Base-by-base conservation (phyloP, 2,888 invertebrate species). In the Drosophila lacicola region DNA sequence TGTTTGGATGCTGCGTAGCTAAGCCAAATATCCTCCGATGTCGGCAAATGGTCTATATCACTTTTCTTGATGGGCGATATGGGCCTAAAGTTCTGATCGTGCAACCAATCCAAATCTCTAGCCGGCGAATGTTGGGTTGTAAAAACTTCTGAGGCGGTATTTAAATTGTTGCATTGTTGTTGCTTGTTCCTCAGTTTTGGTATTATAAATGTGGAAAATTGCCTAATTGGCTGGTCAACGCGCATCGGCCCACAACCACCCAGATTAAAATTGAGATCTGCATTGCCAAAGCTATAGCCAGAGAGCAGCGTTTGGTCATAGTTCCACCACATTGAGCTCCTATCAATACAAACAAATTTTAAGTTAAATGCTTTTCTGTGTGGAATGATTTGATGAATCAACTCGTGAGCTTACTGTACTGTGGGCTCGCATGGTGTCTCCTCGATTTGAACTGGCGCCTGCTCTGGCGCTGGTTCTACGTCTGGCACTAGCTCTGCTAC, bases 11-110 rank as follows among this genome's bases (percentile, higher is more conserved):
- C 50, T 49, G 41, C 41, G 21, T 54, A 66, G 3, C 9, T 57
- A 0, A n/a, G 2, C 66, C 75, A 65, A 5, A 75, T 44, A 0
- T 70, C 62, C 29, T 75, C 60, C 8, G 74, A 57, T 1, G 60
- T 60, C 14, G 74, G 74, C 29, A 73, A 4, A 9, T 36, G 0
- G 0, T 51, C 25, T 0, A 41, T 2, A 0, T 44, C 34, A 8
- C 8, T 21, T 1, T 34, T n/a, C 5, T 3, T 11, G 0, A 6
- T 42, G 5, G 34, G 14, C 34, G 21, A 8, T 1, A 34, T 2
- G 1, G 6, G 5, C 6, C 9, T 11, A 0, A 13, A 42, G n/a
- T 4, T 34, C 34, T 8, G 5, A 2, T 25, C 36, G 9, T 14
- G 11, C 1, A 17, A 1, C 55, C 44, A 17, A 8, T 45, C 33